These are phyloP conservation scores for Drosophila fuyamai DNA, from an alignment of 1,140 invertebrate genomes.

Conservation along the genomic window DNA sequence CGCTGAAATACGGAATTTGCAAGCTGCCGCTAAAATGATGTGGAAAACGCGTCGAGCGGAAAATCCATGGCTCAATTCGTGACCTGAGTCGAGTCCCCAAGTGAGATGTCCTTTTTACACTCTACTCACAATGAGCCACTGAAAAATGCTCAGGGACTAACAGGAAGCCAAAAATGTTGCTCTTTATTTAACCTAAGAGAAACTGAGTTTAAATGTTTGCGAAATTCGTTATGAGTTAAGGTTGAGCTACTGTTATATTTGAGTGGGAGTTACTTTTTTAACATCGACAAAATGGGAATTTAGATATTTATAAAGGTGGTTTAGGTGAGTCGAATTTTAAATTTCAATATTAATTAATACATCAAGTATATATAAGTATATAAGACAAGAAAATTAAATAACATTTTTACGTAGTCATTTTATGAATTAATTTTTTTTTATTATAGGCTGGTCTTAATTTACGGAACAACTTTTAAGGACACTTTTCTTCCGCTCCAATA, in stretches of 20 bases:
- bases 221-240: not conserved
- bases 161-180: not conserved
- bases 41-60: conserved; percentile 12
- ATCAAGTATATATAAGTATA: too few relatives aligned
- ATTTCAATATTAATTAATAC: too few relatives aligned
- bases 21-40: conserved; percentile 42
- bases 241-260: not conserved
- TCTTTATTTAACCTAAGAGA: conserved; percentile 22
- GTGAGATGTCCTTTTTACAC: too few relatives aligned
- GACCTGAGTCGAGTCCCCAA: not conserved
- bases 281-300: not conserved
- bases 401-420: too few relatives aligned
- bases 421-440: too few relatives aligned
- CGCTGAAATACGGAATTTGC: conserved; percentile 43
- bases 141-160: not conserved
- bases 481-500: not conserved
- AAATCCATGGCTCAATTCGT: not conserved
- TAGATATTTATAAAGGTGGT: too few relatives aligned
- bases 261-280: not conserved
- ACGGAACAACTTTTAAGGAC: too few relatives aligned
- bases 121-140: not conserved
- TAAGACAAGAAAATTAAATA: too few relatives aligned
- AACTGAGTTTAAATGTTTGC: conserved; percentile 1
- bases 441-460: too few relatives aligned
- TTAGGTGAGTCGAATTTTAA: too few relatives aligned